Conservation (phyloP, 2,888 invertebrate genomes). For the Drosophila prostipennis region DNA sequence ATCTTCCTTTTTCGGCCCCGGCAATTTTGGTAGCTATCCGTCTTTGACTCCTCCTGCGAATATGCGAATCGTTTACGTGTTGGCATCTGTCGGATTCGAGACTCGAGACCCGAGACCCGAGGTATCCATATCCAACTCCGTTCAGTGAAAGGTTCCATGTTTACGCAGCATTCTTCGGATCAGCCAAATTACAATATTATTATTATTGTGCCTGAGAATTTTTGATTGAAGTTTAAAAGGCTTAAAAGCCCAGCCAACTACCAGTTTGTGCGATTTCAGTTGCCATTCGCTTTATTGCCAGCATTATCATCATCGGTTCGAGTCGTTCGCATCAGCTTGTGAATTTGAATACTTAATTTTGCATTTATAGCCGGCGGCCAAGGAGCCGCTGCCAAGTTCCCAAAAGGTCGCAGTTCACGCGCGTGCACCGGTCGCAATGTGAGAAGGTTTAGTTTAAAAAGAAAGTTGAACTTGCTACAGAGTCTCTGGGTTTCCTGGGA, state of each 20-base stretch:
- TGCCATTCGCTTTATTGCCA: slow-evolving; percentile 79
- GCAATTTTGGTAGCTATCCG: slow-evolving; percentile 53
- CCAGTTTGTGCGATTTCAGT: slow-evolving; percentile 69
- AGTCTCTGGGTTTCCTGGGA: background rate
- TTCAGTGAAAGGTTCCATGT: slow-evolving; percentile 53
- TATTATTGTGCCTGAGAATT: slow-evolving; percentile 74
- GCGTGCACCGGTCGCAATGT: slow-evolving; percentile 54
- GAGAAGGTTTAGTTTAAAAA: slow-evolving; percentile 45
- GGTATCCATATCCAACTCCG: slow-evolving; percentile 1
- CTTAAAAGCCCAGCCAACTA: slow-evolving; percentile 73
- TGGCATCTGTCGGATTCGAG: slow-evolving; percentile 60
- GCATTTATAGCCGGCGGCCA: slow-evolving; percentile 39
- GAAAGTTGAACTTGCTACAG: background rate
- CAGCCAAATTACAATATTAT: slow-evolving; percentile 75
- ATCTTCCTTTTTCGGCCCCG: slow-evolving; percentile 34
- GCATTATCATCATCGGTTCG: slow-evolving; percentile 63
- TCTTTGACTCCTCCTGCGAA: slow-evolving; percentile 16
- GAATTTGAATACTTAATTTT: slow-evolving; percentile 74
- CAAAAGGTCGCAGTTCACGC: slow-evolving; percentile 66
- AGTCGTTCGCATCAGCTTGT: slow-evolving; percentile 56
- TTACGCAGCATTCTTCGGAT: slow-evolving; percentile 65
- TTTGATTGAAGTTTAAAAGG: slow-evolving; percentile 78
- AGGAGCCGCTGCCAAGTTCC: slow-evolving; percentile 33
- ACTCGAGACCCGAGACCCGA: background rate
- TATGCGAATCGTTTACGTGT: slow-evolving; percentile 75